A percentile compares a stretch with the other conserved stretches of the same genome.
Conservation (phyloP, 1,140 invertebrate genomes). For the Campoletis sonorensis region DNA sequence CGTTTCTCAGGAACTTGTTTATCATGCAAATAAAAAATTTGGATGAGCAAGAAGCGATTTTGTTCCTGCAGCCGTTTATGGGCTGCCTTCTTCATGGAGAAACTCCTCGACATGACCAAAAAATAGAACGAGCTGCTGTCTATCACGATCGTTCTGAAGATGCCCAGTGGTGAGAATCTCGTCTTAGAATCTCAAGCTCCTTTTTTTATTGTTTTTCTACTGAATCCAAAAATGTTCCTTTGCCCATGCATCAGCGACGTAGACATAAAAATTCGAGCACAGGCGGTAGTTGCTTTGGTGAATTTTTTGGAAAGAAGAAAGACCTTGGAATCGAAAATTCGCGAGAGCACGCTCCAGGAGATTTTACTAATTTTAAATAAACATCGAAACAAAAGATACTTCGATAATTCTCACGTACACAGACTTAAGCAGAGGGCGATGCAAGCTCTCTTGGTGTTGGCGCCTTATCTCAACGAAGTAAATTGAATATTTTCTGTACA, state of each 20-base stretch:
- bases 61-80: constrained; percentile 54
- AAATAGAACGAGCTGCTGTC: constrained; percentile 50
- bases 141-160: too few species aligned
- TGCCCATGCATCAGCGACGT: constrained; percentile 32
- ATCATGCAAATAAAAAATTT: constrained; percentile 58
- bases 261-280: constrained; percentile 62
- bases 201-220: neutral
- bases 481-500: constrained; percentile 40
- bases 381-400: constrained; percentile 73
- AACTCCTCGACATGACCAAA: constrained; percentile 61
- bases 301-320: neutral
- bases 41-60: constrained; percentile 25
- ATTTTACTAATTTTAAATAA: constrained; percentile 46
- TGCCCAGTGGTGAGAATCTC: too few species aligned
- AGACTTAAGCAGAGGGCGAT: constrained; percentile 75
- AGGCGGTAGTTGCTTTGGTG: neutral
- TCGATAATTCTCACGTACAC: constrained; percentile 77
- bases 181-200: neutral
- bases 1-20: constrained; percentile 61
- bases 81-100: constrained; percentile 64
- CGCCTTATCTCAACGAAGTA: constrained; percentile 63
- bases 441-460: constrained; percentile 76
- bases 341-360: neutral
- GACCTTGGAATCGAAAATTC: neutral
- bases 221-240: too few species aligned